These are phyloP conservation scores for Aelia acuminata DNA, from an alignment of 2,888 invertebrate species.

Conservation along the genomic window DNA sequence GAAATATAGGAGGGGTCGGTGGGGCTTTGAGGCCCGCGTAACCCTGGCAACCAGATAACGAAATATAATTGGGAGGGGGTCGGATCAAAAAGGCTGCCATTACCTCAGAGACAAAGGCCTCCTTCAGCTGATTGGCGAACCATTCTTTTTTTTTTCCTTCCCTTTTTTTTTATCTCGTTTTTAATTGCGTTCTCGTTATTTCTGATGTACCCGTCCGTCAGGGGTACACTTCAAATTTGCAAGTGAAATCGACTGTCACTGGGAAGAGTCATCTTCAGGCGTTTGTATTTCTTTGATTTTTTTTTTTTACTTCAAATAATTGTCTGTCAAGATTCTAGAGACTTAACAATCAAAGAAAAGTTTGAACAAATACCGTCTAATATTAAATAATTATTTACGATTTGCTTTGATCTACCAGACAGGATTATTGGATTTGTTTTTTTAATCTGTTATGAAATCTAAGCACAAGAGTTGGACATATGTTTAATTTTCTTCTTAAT, in stretches of 20 bases:
- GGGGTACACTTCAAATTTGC: constrained; percentile 18
- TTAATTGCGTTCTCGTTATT: constrained; percentile 51
- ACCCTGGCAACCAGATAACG: constrained; percentile 64
- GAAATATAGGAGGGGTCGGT: constrained; percentile 39
- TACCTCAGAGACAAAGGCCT: constrained; percentile 57
- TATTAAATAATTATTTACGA: too few species aligned
- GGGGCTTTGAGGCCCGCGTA: constrained; percentile 63
- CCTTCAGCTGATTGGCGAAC: constrained; percentile 57
- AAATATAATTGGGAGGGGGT: constrained; percentile 64
- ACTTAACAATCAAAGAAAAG: background rate
- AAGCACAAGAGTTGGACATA: too few species aligned
- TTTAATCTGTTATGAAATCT: too few species aligned
- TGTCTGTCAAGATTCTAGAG: constrained; percentile 11
- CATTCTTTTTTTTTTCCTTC: background rate
- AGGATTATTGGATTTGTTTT: too few species aligned
- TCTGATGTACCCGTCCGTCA: constrained; percentile 3
- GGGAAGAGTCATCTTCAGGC: constrained; percentile 1
- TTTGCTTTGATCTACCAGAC: too few species aligned
- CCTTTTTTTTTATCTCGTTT: constrained; percentile 1
- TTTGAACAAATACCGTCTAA: too few species aligned
- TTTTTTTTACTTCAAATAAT: background rate
- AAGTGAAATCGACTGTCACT: constrained; percentile 39
- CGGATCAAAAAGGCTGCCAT: constrained; percentile 54
- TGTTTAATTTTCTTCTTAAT: too few species aligned
- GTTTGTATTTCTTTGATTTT: constrained; percentile 20